A percentile compares a stretch with the other conserved stretches of the same genome.
These are phyloP conservation scores for Drosophila miranda DNA, from an alignment of 1,140 invertebrate genomes.

Conservation along the genomic window DNA sequence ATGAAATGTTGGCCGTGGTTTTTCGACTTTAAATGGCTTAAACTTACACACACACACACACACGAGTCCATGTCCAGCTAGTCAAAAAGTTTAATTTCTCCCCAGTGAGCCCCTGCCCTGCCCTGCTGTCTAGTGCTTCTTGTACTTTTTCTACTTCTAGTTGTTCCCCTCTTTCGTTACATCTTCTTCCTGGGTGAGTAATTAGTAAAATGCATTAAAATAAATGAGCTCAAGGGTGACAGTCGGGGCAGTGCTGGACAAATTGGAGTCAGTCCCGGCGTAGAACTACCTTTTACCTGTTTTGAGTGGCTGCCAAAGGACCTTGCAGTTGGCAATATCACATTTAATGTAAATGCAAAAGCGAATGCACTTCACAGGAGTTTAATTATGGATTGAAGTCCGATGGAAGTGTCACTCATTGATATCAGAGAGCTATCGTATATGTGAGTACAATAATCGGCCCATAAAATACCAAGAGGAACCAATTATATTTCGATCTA, in stretches of 20 bases:
- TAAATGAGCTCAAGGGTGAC: conserved; percentile 54
- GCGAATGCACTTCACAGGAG: too few relatives aligned
- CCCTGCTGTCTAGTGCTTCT: conserved; percentile 22
- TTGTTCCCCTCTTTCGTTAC: conserved; percentile 23
- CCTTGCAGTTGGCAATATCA: conserved; percentile 11
- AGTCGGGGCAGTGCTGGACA: conserved; percentile 7
- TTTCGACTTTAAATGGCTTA: conserved; percentile 61
- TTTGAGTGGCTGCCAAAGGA: conserved; percentile 13
- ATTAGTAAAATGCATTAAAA: conserved; percentile 78
- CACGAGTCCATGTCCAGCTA: conserved; percentile 34
- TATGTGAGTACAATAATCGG: too few relatives aligned
- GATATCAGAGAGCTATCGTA: too few relatives aligned
- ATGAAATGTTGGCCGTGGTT: conserved; percentile 61
- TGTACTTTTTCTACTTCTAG: conserved; percentile 19
- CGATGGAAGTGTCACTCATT: too few relatives aligned
- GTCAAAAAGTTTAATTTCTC: conserved; percentile 70
- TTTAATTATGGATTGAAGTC: too few relatives aligned
- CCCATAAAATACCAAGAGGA: too few relatives aligned
- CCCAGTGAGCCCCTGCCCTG: background rate
- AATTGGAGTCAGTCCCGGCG: conserved; percentile 15
- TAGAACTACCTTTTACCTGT: conserved; percentile 27
- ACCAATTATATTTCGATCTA: too few relatives aligned
- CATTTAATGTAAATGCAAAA: conserved; percentile 7
- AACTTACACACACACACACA: conserved; percentile 45
- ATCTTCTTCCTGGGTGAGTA: conserved; percentile 43